Conservation (phyloP, 2,888 invertebrate species). For the Lissocephala sabroskyi region DNA sequence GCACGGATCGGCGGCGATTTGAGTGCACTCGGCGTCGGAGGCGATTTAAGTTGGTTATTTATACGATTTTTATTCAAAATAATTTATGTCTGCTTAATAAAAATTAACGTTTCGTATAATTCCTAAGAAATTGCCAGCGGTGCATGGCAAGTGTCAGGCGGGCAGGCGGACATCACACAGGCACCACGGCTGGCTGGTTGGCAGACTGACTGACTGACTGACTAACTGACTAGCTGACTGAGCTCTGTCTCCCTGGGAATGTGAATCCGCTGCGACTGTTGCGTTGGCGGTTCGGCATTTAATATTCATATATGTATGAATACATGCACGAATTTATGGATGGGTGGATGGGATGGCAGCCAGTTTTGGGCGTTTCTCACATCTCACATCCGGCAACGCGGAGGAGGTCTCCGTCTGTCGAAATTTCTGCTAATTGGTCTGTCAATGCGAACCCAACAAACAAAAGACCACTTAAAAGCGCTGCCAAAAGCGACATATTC, state of each 20-base stretch:
- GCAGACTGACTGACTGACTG: conserved; percentile 41
- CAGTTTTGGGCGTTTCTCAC: conserved; percentile 33
- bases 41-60: conserved; percentile 37
- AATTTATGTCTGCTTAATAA: conserved; percentile 67
- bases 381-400: conserved; percentile 46
- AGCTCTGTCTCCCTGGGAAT: conserved; percentile 37
- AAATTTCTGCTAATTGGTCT: conserved; percentile 67
- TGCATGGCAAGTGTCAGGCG: conserved; percentile 43
- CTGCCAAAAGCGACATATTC: no score
- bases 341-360: no score
- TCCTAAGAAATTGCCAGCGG: conserved; percentile 55
- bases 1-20: no score
- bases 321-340: no score
- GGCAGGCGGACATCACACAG: conserved; percentile 2
- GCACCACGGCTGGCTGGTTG: neutral
- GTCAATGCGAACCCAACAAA: conserved; percentile 35
- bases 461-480: no score
- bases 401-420: conserved; percentile 12
- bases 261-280: neutral
- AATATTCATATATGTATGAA: conserved; percentile 47
- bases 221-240: conserved; percentile 1
- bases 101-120: conserved; percentile 68
- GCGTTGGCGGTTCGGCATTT: conserved; percentile 45
- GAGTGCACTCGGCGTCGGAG: neutral
- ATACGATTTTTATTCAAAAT: conserved; percentile 45